Evolutionary conservation across 2,113 vertebrate genomes (phyloP).

Genomic region (Columba livia): DNA sequence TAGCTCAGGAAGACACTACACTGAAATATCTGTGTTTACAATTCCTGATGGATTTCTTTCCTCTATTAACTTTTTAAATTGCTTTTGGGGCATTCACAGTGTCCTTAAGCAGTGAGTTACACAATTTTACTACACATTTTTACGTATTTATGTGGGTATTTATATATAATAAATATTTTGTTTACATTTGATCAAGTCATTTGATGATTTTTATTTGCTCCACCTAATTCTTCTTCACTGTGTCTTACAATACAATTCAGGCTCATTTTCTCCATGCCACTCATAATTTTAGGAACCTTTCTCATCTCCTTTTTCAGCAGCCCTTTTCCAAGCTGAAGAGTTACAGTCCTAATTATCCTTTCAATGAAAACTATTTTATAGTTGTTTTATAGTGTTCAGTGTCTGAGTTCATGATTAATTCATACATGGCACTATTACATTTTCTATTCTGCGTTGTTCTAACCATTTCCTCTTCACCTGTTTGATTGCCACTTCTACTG

Average conservation of each 20-base stretch:
- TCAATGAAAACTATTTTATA: not conserved
- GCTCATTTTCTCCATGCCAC: not conserved
- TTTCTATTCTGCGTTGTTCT: not conserved
- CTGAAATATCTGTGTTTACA: not conserved
- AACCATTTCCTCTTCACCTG: not conserved
- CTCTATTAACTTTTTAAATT: slow-evolving; percentile 4
- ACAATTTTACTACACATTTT: not conserved
- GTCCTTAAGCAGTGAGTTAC: not conserved
- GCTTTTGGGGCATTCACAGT: not conserved
- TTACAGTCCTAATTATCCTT: not conserved
- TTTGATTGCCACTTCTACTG: not conserved
- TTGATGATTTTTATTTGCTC: not conserved
- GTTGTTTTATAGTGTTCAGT: not conserved
- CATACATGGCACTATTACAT: not conserved
- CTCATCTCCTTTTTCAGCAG: not conserved
- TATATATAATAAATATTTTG: not conserved
- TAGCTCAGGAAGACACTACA: not conserved
- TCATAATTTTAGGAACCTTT: not conserved
- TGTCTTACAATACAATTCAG: not conserved
- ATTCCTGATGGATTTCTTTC: not conserved
- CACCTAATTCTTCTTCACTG: not conserved
- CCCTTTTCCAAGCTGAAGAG: not conserved
- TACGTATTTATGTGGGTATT: not conserved
- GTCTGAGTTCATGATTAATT: not conserved
- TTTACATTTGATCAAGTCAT: not conserved